Conservation (phyloP, 2,797 vertebrate genomes). For the Synanceia verrucosa region DNA sequence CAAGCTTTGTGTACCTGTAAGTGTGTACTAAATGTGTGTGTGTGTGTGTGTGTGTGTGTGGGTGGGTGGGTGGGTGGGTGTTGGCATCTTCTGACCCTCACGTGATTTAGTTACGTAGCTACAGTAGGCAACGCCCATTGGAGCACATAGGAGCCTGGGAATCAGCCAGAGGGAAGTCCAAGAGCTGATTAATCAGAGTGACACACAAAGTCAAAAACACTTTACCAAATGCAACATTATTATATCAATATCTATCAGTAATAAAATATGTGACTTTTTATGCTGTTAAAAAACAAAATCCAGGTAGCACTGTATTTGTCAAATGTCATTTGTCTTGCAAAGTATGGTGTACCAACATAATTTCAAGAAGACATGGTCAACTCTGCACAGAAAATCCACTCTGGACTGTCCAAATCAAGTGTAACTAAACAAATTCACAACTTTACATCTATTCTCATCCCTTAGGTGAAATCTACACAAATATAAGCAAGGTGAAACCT, state of each 20-base stretch:
- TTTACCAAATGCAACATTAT: not conserved
- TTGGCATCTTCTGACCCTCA: not conserved
- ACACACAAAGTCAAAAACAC: not conserved
- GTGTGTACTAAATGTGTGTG: not conserved
- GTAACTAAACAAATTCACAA: not conserved
- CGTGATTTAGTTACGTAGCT: not conserved
- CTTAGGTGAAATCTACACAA: not conserved
- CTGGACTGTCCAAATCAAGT: not conserved
- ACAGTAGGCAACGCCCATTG: not conserved
- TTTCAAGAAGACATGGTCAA: not conserved
- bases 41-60: not conserved
- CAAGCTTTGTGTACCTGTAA: not conserved
- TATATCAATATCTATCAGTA: not conserved
- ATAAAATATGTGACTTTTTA: not conserved
- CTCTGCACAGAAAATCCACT: not conserved
- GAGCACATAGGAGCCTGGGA: not conserved
- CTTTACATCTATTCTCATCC: not conserved
- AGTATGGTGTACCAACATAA: not conserved
- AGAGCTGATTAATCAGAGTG: not conserved
- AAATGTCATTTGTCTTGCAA: not conserved
- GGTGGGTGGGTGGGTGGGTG: not conserved
- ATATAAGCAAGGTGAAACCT: slow-evolving; percentile 7
- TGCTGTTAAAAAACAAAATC: not conserved
- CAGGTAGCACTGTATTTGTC: not conserved
- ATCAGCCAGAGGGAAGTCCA: not conserved